Evolutionary conservation across 53 echinoderm and acorn worm genomes (phyloP).

Genomic region (Hippasteria phrygiana): DNA sequence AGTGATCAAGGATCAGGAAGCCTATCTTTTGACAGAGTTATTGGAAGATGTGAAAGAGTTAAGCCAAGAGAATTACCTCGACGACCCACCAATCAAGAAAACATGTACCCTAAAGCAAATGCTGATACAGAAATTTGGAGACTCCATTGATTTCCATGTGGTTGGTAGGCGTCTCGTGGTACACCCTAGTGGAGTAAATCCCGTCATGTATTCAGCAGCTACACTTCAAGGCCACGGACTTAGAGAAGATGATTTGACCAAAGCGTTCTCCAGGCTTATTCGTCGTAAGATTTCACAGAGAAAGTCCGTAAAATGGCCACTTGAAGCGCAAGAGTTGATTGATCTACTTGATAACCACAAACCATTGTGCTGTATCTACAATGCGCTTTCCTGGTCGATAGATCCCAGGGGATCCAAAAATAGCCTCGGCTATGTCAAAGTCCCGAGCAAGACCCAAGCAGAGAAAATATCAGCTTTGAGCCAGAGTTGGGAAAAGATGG

Average conservation of each 20-base stretch:
- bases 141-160: neutral
- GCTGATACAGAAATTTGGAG: neutral
- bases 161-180: neutral
- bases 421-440: neutral
- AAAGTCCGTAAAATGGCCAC: neutral
- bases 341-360: slow-evolving; percentile 2
- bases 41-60: neutral
- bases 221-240: slow-evolving; percentile 1
- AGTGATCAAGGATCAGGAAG: slow-evolving; percentile 11
- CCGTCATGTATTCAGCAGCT: neutral
- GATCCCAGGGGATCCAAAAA: neutral
- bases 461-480: neutral
- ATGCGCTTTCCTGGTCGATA: neutral
- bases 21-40: neutral
- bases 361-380: neutral
- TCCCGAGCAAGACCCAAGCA: neutral
- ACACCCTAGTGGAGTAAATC: neutral
- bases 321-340: neutral
- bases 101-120: neutral
- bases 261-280: neutral
- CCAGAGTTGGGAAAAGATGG: slow-evolving; percentile 4
- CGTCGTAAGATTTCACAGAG: neutral
- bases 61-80: neutral
- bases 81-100: neutral
- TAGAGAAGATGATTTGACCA: neutral